A percentile compares a stretch with the other conserved stretches of the same genome.
Evolutionary conservation across 2,113 vertebrate species (phyloP).

Genomic region (Ondatra zibethicus): DNA sequence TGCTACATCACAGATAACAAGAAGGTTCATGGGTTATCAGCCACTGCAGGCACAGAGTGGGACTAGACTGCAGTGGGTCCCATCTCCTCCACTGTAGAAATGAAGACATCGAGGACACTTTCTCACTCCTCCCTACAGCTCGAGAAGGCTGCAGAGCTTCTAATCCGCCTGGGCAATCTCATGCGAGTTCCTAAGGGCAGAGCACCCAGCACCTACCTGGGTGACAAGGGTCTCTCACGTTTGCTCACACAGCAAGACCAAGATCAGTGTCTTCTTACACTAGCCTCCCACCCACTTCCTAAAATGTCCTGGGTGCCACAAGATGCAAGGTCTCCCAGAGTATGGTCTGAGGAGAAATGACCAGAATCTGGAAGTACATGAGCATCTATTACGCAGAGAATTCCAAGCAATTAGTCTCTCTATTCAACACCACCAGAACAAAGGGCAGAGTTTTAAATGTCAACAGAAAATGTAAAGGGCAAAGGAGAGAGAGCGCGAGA

Average conservation of each 20-base stretch:
- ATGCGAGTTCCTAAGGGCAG: background rate
- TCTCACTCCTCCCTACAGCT: background rate
- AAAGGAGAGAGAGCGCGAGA: slow-evolving; percentile 23
- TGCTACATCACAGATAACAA: background rate
- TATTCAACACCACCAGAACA: slow-evolving; percentile 68
- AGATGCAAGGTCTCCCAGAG: slow-evolving; percentile 34
- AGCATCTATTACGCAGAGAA: slow-evolving; percentile 59
- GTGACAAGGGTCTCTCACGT: background rate
- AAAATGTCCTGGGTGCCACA: slow-evolving; percentile 1
- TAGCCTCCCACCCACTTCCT: background rate
- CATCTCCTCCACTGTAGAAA: rapidly evolving
- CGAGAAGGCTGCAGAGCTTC: background rate
- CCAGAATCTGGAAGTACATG: slow-evolving; percentile 58
- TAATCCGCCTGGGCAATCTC: background rate
- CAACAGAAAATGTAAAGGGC: slow-evolving; percentile 65
- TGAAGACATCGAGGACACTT: background rate
- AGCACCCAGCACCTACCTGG: background rate
- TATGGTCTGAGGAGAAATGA: slow-evolving; percentile 61
- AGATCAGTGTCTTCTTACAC: background rate
- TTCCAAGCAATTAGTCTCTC: slow-evolving; percentile 63
- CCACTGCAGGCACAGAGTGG: background rate
- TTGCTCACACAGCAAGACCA: background rate
- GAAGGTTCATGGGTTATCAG: no score
- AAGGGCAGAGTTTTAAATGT: slow-evolving; percentile 67
- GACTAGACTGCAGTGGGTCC: rapidly evolving